Conservation (phyloP, 53 echinoderm and acorn worm species). For the Zoroaster sp. region DNA sequence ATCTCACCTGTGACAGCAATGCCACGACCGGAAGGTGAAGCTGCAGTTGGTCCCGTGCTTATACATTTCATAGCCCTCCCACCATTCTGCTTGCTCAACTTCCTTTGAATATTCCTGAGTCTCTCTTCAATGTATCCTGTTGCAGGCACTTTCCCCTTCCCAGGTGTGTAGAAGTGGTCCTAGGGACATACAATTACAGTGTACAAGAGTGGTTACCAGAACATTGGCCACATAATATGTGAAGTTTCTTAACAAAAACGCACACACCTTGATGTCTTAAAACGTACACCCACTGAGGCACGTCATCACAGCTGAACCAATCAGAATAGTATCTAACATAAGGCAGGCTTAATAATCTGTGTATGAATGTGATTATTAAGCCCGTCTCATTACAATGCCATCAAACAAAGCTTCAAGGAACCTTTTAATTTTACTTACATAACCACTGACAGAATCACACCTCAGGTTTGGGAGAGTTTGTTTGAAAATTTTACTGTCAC, state of each 20-base stretch:
- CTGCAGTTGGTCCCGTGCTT: not conserved
- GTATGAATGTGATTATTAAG: not conserved
- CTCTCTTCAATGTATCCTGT: not conserved
- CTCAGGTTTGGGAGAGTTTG: not conserved
- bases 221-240: not conserved
- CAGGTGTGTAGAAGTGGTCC: not conserved
- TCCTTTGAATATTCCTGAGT: not conserved
- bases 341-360: not conserved
- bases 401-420: not conserved
- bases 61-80: not conserved
- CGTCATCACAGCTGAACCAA: no score
- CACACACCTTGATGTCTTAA: not conserved
- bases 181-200: no score
- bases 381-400: not conserved
- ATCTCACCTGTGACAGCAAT: not conserved
- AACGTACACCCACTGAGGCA: not conserved
- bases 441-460: not conserved
- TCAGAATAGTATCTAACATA: no score
- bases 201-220: no score
- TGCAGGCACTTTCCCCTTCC: not conserved
- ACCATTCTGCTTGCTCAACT: slow-evolving; percentile 6
- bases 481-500: no score
- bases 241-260: not conserved
- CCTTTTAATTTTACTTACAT: not conserved
- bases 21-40: slow-evolving; percentile 2